A percentile compares a stretch with the other conserved stretches of the same genome.
Conservation (phyloP, 2,113 vertebrate species). For the Bufo gargarizans region DNA sequence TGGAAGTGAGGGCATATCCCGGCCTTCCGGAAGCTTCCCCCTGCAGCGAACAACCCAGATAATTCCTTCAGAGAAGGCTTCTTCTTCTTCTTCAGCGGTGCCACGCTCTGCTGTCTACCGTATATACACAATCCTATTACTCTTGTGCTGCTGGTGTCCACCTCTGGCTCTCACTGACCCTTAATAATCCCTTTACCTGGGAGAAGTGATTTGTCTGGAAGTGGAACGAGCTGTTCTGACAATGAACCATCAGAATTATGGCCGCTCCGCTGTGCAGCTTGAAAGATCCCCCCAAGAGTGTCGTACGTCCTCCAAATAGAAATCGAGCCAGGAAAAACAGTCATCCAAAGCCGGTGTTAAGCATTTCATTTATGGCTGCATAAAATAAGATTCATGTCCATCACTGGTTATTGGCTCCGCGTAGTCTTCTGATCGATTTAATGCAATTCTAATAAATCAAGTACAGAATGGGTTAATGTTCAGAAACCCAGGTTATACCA, state of each 20-base stretch:
- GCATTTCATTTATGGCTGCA: conserved; percentile 36
- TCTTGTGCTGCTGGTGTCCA: neutral
- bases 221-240: conserved; percentile 8
- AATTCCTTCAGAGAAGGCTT: too few species aligned
- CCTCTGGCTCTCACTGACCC: neutral
- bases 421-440: neutral
- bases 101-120: neutral
- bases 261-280: neutral
- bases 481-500: too few species aligned
- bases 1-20: neutral
- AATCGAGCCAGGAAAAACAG: conserved; percentile 22
- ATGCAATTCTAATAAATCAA: neutral
- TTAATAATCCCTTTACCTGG: conserved; percentile 31
- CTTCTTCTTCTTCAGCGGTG: neutral
- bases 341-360: conserved; percentile 27
- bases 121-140: neutral
- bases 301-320: conserved; percentile 38
- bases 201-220: conserved; percentile 18
- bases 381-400: conserved; percentile 35
- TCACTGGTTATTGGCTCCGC: neutral
- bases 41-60: too few species aligned
- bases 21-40: neutral
- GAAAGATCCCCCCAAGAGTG: conserved; percentile 35
- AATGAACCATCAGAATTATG: conserved; percentile 29
- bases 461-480: neutral